phyloP scores from a whole-genome alignment of 2,113 vertebrate genomes.

The Dasyprocta punctata region DNA sequence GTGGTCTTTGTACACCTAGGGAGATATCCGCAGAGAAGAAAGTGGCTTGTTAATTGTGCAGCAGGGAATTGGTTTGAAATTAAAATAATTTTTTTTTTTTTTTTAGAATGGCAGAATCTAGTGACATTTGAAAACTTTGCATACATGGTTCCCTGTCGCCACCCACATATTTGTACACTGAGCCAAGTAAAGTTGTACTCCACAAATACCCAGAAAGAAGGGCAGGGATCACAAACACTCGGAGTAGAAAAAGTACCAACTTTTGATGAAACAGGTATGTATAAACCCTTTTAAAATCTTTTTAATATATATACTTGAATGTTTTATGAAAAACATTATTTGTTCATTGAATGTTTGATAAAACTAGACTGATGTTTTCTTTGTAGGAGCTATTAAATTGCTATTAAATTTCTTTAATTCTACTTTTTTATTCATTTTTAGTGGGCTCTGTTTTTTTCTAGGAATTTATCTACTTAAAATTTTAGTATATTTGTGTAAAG shows the following conservation, averaged over 20 bases:
- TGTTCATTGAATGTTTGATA: slow-evolving; percentile 2
- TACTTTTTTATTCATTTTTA: slow-evolving; percentile 3
- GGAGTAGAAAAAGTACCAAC: slow-evolving; percentile 64
- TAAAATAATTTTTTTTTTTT: background rate
- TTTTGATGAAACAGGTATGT: slow-evolving; percentile 81
- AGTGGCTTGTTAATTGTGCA: background rate
- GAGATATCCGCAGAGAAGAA: background rate
- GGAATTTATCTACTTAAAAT: background rate
- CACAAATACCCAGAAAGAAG: slow-evolving; percentile 87
- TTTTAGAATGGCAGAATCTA: slow-evolving; percentile 89
- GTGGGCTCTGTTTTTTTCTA: background rate
- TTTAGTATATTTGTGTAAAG: slow-evolving; percentile 8
- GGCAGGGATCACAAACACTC: slow-evolving; percentile 76
- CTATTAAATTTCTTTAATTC: background rate
- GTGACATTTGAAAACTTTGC: slow-evolving; percentile 84
- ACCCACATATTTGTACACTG: slow-evolving; percentile 83
- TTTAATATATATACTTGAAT: background rate
- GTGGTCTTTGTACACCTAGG: background rate
- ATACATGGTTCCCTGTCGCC: slow-evolving; percentile 83
- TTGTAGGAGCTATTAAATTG: slow-evolving; percentile 2
- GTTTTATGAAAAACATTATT: background rate
- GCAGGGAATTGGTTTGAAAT: slow-evolving; percentile 45
- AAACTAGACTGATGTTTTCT: background rate
- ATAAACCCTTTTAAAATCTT: slow-evolving; percentile 5
- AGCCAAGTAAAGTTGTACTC: slow-evolving; percentile 91